Evolutionary conservation across 2,113 vertebrate genomes (phyloP), one percentile per base, ranked within the genome.

Genomic region (Benitochromis conjunctus): DNA sequence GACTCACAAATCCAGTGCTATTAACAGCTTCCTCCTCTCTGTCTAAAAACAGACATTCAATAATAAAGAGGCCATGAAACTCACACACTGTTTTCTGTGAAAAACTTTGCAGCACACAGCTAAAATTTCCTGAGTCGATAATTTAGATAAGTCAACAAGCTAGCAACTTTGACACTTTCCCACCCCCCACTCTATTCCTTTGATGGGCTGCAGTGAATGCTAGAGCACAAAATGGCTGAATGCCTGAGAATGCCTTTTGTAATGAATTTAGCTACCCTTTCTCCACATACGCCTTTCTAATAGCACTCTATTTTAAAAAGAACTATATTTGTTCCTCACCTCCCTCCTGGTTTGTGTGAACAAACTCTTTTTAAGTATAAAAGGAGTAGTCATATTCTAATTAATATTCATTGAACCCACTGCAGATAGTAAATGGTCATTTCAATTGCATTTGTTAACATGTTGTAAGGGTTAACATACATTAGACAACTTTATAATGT

Each of bases 141-240:
- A 69, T 81, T 79, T 38, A 29, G 57, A 86, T 76, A 71, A 60
- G 18, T 81, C 26, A 66, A 79, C 80, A 85, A 60, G 86, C 80
- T 92, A 93, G 78, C 88, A n/a, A 77, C 38, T 55, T 46, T 21
- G 4, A 83, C 82, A 81, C 34, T 48, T 58, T 79, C 84, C 89
- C 57, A 18, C 7, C 86, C 88, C 82, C 86, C 89, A 86, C 86
- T 31, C 46, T 21, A 88, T 88, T 16, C 53, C 43, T 82, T 57
- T 91, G 66, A 92, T 66, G 62, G 71, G 87, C 36, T 77, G 79
- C 78, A 77, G 71, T 84, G 83, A 83, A 80, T 53, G 78, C 78
- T 87, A 43, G 21, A 91, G 76, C 88, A 86, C 84, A 95, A 95
- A 93, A 95, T 94, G 93, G 89, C 87, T 86, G 57, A 82, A 19